Conservation (phyloP, 2,888 invertebrate species). For the Eupithecia pulchellata region DNA sequence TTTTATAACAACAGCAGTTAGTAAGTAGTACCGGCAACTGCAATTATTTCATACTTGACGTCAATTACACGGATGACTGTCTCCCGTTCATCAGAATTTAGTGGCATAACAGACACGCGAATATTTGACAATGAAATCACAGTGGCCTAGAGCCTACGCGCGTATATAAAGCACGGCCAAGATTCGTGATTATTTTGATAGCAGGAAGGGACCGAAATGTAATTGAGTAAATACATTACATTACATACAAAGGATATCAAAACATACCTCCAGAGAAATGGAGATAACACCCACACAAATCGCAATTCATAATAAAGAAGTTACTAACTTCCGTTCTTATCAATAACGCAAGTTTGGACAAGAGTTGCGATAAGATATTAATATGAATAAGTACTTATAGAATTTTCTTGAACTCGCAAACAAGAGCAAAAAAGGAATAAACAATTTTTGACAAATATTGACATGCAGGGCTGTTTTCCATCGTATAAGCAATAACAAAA, state of each 20-base stretch:
- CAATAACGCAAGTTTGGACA: slow-evolving; percentile 49
- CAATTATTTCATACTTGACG: slow-evolving; percentile 56
- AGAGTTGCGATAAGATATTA: slow-evolving; percentile 54
- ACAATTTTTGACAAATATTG: not conserved
- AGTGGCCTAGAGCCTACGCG: slow-evolving; percentile 68
- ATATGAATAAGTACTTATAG: slow-evolving; percentile 46
- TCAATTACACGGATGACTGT: slow-evolving; percentile 54
- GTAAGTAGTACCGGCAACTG: no score
- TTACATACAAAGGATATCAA: slow-evolving; percentile 16
- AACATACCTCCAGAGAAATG: slow-evolving; percentile 43
- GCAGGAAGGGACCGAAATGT: slow-evolving; percentile 35
- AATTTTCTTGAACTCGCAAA: slow-evolving; percentile 38
- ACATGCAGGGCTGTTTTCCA: not conserved
- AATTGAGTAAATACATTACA: not conserved
- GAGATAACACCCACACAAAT: slow-evolving; percentile 36
- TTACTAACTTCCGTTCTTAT: slow-evolving; percentile 41
- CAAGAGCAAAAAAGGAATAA: not conserved
- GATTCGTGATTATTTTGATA: slow-evolving; percentile 46
- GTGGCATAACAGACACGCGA: slow-evolving; percentile 55
- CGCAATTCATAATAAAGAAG: slow-evolving; percentile 42
- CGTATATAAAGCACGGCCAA: slow-evolving; percentile 65
- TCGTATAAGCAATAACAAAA: not conserved
- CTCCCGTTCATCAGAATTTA: slow-evolving; percentile 52
- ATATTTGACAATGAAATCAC: slow-evolving; percentile 56
- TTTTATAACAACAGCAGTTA: slow-evolving; percentile 51